Evolutionary conservation across 2,113 vertebrate species (phyloP).

Genomic region (Anas platyrhynchos): DNA sequence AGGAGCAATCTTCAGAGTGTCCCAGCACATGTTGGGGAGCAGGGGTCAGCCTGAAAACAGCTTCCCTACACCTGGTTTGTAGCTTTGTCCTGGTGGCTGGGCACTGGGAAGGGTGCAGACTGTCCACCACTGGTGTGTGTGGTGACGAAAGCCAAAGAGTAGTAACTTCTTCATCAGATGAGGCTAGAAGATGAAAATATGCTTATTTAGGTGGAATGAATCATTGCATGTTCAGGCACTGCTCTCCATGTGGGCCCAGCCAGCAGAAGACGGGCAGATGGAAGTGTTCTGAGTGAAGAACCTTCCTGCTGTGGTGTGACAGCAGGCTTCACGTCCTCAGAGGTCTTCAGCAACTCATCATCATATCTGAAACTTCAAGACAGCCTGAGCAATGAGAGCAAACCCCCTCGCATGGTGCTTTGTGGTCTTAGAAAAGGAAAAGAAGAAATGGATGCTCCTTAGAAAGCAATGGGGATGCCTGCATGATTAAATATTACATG

Average conservation of each 20-base stretch:
- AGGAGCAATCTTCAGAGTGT: neutral
- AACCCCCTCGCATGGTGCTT: neutral
- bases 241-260: neutral
- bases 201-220: neutral
- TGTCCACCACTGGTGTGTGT: neutral
- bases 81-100: neutral
- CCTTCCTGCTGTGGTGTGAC: neutral
- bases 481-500: neutral
- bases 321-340: neutral
- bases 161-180: neutral
- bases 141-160: neutral
- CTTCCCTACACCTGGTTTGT: neutral
- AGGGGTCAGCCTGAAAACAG: neutral
- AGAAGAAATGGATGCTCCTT: neutral
- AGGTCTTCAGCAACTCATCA: neutral
- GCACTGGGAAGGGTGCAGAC: neutral
- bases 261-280: neutral
- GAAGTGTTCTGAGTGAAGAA: neutral
- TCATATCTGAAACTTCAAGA: neutral
- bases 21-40: fast-evolving
- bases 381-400: neutral
- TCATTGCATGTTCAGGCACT: neutral
- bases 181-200: neutral
- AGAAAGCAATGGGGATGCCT: neutral
- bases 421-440: neutral